Conservation (phyloP, 2,113 vertebrate species). For the Erythrolamprus reginae region DNA sequence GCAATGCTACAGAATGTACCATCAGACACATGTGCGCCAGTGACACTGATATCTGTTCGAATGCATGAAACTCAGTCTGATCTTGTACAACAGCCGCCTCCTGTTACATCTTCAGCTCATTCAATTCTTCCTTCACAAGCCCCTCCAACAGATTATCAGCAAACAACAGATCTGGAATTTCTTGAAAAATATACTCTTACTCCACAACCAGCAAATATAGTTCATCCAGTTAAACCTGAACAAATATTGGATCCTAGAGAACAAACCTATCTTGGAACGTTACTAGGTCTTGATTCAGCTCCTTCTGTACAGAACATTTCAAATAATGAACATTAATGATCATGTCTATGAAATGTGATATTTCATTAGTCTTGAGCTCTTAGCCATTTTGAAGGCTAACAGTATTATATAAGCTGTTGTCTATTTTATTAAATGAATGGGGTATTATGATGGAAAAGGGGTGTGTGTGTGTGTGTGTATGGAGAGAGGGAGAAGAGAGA, state of each 20-base stretch:
- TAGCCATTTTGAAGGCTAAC: not conserved
- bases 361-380: slow-evolving; percentile 46
- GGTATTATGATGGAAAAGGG: not conserved
- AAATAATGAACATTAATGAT: slow-evolving; percentile 70
- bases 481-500: not conserved
- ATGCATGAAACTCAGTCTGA: slow-evolving; percentile 70
- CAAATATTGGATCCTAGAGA: slow-evolving; percentile 92
- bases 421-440: not conserved
- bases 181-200: slow-evolving; percentile 94
- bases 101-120: slow-evolving; percentile 65
- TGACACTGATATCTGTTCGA: slow-evolving; percentile 81
- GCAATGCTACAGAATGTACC: slow-evolving; percentile 66
- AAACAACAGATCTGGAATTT: slow-evolving; percentile 84
- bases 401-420: not conserved
- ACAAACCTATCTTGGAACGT: slow-evolving; percentile 88
- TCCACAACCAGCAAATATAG: slow-evolving; percentile 86
- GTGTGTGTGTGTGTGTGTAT: not conserved
- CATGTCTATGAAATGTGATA: slow-evolving; percentile 30
- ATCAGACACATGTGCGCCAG: slow-evolving; percentile 76
- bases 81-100: slow-evolving; percentile 63
- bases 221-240: slow-evolving; percentile 86
- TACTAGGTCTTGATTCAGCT: slow-evolving; percentile 85
- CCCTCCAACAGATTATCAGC: slow-evolving; percentile 77
- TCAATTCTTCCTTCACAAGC: slow-evolving; percentile 68
- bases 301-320: slow-evolving; percentile 77